A percentile compares a stretch with the other conserved stretches of the same genome.
phyloP scores from a whole-genome alignment of 1,140 invertebrate genomes.

The Adelges cooleyi region DNA sequence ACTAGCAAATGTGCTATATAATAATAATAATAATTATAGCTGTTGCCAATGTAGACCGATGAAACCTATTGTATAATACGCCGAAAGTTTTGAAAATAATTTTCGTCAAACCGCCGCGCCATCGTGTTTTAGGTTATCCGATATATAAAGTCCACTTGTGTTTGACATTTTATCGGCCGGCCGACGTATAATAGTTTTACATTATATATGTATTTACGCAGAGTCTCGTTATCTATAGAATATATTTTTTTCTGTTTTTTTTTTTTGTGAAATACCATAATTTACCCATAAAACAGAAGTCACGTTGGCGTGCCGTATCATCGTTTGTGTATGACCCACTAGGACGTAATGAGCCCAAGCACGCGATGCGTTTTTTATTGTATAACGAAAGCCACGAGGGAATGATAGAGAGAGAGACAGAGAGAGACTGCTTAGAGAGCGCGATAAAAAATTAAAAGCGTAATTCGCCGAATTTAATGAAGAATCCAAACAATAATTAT shows the following conservation, averaged over 20 bases:
- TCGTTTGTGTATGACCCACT: constrained; percentile 24
- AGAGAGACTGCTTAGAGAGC: no score
- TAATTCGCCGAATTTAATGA: no score
- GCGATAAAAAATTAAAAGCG: no score
- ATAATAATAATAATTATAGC: no score
- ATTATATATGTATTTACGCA: neutral
- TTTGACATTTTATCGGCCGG: neutral
- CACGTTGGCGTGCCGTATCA: constrained; percentile 15
- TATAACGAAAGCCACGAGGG: neutral
- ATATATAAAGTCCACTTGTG: neutral
- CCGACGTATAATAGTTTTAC: neutral
- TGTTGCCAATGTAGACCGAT: no score
- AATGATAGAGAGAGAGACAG: neutral
- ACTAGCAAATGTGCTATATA: no score
- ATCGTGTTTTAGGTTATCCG: no score
- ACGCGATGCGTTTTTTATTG: neutral
- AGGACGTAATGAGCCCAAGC: neutral
- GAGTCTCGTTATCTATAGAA: neutral
- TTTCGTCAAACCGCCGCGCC: no score
- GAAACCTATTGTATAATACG: no score
- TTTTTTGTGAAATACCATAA: neutral
- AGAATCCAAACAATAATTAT: no score
- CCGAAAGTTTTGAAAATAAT: no score
- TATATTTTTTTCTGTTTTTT: neutral
- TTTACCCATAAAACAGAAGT: constrained; percentile 21